Percentiles rank a stretch among this genome's conserved stretches.
Conservation (phyloP, 2,113 vertebrate species). For the Micronycteris hirsuta region DNA sequence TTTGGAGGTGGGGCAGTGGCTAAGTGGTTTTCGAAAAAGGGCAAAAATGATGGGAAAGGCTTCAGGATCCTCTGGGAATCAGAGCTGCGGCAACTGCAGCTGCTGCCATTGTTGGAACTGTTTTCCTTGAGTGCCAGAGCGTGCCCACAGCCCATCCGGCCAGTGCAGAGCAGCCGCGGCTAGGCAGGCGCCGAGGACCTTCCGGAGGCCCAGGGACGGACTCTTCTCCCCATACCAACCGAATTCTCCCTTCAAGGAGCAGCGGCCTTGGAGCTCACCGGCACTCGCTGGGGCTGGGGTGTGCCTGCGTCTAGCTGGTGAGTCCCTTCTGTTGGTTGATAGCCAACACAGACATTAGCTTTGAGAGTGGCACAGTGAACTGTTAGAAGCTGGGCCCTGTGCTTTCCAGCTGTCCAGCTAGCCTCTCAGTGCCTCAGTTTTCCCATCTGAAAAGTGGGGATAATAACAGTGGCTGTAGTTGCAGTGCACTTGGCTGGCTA, state of each 20-base stretch:
- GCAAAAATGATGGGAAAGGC: conserved; percentile 84
- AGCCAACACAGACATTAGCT: neutral
- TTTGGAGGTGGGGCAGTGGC: conserved; percentile 64
- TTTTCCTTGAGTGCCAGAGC: conserved; percentile 46
- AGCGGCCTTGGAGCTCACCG: neutral
- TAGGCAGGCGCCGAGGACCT: neutral
- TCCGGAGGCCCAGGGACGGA: neutral
- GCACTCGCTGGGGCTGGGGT: neutral
- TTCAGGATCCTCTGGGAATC: conserved; percentile 80
- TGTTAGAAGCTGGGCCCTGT: neutral
- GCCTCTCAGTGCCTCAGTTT: neutral
- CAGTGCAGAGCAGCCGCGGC: neutral
- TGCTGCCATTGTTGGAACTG: conserved; percentile 64
- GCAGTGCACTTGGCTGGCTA: neutral
- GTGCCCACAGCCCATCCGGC: neutral
- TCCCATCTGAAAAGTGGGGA: neutral
- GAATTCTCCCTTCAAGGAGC: neutral
- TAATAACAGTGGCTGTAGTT: rapidly evolving
- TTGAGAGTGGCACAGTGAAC: neutral
- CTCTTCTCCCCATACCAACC: neutral
- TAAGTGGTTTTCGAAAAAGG: conserved; percentile 81
- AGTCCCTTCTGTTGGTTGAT: conserved; percentile 27
- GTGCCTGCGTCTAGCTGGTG: conserved; percentile 15
- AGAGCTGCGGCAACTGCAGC: conserved; percentile 64
- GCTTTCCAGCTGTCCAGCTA: neutral